Conservation (phyloP, 2,113 vertebrate genomes). For the Eulemur macaco region DNA sequence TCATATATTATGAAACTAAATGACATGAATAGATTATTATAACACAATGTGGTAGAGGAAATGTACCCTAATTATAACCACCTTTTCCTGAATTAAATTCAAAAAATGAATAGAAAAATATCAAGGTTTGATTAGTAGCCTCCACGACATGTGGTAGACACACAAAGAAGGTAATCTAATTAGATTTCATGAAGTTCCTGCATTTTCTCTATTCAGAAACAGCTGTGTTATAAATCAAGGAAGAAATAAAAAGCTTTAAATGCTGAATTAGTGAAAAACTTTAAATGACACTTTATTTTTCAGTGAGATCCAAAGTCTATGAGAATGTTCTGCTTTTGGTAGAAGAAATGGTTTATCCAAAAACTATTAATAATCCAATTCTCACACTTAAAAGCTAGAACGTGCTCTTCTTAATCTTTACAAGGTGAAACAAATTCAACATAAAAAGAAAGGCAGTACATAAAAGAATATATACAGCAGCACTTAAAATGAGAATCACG, state of each 20-base stretch:
- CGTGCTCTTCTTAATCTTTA: slow-evolving; percentile 34
- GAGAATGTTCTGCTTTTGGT: background rate
- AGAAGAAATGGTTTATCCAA: background rate
- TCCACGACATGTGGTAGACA: background rate
- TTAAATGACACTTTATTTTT: slow-evolving; percentile 6
- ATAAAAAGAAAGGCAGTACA: slow-evolving; percentile 16
- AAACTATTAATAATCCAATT: slow-evolving; percentile 56
- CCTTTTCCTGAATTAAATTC: background rate
- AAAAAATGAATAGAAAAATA: slow-evolving; percentile 22
- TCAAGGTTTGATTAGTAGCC: background rate
- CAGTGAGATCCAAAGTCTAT: background rate
- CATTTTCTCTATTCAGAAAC: background rate
- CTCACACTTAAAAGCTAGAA: slow-evolving; percentile 52
- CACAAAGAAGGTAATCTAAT: slow-evolving; percentile 6
- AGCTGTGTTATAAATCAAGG: background rate
- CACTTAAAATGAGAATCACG: background rate
- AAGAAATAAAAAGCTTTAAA: slow-evolving; percentile 34
- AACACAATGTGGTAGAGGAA: background rate
- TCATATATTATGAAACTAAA: background rate
- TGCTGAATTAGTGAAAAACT: slow-evolving; percentile 1
- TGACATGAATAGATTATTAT: background rate
- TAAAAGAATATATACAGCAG: slow-evolving; percentile 24
- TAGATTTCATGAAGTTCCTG: background rate
- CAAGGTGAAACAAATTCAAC: slow-evolving; percentile 53
- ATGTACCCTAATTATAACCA: background rate